phyloP scores from a whole-genome alignment of 53 echinoderm and acorn worm genomes.

The Actinopyga echinites region DNA sequence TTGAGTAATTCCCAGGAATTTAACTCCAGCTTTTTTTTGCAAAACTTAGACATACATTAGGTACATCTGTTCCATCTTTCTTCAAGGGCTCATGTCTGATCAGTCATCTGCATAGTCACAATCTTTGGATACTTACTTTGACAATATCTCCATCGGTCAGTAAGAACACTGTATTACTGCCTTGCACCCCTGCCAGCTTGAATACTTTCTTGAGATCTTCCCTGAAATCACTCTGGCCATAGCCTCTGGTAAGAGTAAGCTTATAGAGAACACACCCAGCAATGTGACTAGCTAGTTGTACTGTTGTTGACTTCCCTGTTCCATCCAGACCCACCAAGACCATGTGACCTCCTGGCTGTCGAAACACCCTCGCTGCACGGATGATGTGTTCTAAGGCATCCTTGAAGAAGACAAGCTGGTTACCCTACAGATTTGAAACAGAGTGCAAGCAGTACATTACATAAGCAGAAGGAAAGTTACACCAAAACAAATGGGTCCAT shows the following conservation, averaged over 20 bases:
- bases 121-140: slow-evolving; percentile 56
- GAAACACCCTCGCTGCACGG: slow-evolving; percentile 91
- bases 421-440: slow-evolving; percentile 36
- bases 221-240: slow-evolving; percentile 86
- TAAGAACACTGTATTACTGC: slow-evolving; percentile 82
- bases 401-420: slow-evolving; percentile 95
- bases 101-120: too few species aligned
- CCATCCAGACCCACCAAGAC: slow-evolving; percentile 93
- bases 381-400: slow-evolving; percentile 93
- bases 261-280: slow-evolving; percentile 88
- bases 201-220: slow-evolving; percentile 95
- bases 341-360: slow-evolving; percentile 99
- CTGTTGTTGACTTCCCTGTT: slow-evolving; percentile 88
- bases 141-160: slow-evolving; percentile 96
- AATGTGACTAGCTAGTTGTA: slow-evolving; percentile 91
- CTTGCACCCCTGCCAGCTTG: slow-evolving; percentile 77
- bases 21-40: too few species aligned
- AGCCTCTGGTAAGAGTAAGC: slow-evolving; percentile 91
- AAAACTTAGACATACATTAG: too few species aligned
- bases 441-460: background rate
- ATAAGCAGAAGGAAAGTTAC: background rate
- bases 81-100: too few species aligned
- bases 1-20: too few species aligned
- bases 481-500: background rate
- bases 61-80: too few species aligned